Evolutionary conservation across 2,113 vertebrate species (phyloP).

Genomic region (Cacatua alba): DNA sequence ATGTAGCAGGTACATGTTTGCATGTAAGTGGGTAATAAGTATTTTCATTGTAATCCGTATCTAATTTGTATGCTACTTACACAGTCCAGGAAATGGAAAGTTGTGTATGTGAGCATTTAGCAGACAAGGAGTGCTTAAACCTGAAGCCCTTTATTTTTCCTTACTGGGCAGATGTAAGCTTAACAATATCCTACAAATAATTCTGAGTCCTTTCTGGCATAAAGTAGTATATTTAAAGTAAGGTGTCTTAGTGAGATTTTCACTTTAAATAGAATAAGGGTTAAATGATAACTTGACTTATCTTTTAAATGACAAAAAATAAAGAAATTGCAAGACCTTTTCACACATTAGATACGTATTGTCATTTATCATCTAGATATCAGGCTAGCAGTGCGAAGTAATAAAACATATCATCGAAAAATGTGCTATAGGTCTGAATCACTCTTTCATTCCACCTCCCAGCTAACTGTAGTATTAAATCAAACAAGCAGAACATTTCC

Average conservation of each 20-base stretch:
- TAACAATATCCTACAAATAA: slow-evolving; percentile 48
- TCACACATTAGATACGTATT: slow-evolving; percentile 89
- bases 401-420: slow-evolving; percentile 99
- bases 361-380: slow-evolving; percentile 99
- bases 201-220: slow-evolving; percentile 53
- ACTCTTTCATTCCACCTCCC: slow-evolving; percentile 98
- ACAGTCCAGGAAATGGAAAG: slow-evolving; percentile 17
- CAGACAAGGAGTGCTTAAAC: slow-evolving; percentile 1
- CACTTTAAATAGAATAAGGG: slow-evolving; percentile 81
- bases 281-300: slow-evolving; percentile 88
- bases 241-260: slow-evolving; percentile 68
- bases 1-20: neutral
- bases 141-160: slow-evolving; percentile 29
- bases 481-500: slow-evolving; percentile 99
- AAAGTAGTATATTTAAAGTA: slow-evolving; percentile 72
- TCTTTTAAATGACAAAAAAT: slow-evolving; percentile 87
- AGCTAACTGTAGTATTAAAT: slow-evolving; percentile 99
- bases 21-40: neutral
- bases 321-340: slow-evolving; percentile 89
- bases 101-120: slow-evolving; percentile 17
- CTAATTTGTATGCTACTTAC: slow-evolving; percentile 49
- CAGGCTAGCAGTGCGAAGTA: slow-evolving; percentile 96
- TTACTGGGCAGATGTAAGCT: slow-evolving; percentile 21
- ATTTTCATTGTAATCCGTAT: neutral
- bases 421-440: slow-evolving; percentile 99